Base-by-base conservation (phyloP, 23 tunicate genomes). In the Styela clava region DNA sequence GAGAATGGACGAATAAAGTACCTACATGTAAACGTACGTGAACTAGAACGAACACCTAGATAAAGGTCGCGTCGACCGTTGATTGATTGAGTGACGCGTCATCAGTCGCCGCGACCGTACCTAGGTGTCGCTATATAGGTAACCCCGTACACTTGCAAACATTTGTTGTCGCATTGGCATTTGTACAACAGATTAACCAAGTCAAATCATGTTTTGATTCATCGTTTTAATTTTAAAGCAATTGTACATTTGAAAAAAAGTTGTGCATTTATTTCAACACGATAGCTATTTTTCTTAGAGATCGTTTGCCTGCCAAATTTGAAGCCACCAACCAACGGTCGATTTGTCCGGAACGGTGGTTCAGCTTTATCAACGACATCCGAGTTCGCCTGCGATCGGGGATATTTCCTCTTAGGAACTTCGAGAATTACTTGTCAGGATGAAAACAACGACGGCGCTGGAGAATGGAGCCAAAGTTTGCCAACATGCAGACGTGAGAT, bases 401-500 rank as follows among this genome's bases (percentile, higher is more conserved):
- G 89, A 21, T 85, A 69, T 79, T 56, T 82, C 63, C 52, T 87
- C 44, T 25, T 74, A 61, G 92, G 92, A 19, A 21, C 56, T 24
- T 52, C 76, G 12, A 2, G 21, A 25, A 28, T 83, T 21, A 24
- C 62, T 20, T 87, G 92, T 76, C 70, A 34, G 30, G 92, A 87
- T 69, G 33, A 26, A 16, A 74, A 81, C 52, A 71, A 79, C 24
- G 74, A 79, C 79, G 92, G 83, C 35, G 16, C 34, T 29, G 92
- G 83, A 34, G 74, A 82, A 68, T 87, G 92, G 92, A 73, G 77
- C 62, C 31, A 52, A 31, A 78, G 23, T 26, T 36, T 81, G 33
- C 85, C 91, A 32, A 74, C 69, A 18, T 86, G 91, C 65, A 31
- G 28, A 64, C 69, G 91, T 86, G 51, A 86, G 91, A 5, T n/a